Evolutionary conservation across 2,113 vertebrate genomes (phyloP), one percentile per base, ranked within the genome.

Genomic region (Otolemur garnettii): DNA sequence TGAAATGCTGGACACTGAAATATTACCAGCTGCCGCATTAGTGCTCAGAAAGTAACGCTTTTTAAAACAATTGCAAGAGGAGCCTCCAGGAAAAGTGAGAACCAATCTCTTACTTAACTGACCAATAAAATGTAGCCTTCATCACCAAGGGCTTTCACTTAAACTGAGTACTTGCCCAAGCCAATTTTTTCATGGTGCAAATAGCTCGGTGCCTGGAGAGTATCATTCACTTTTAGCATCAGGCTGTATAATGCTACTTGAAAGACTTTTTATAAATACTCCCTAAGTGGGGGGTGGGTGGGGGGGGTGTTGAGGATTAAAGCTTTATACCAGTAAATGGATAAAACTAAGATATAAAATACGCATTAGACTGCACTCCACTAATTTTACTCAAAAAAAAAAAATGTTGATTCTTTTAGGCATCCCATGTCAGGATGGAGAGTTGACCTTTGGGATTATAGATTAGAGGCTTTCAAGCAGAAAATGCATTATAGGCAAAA

Each of bases 311-410:
- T 79, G 69, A 68, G 57, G 93, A 96, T 96, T 97, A 92, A 95
- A 97, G 78, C 4, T 86, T 87, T 89, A 87, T 17, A 95, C 7
- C 4, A 60, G 95, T 77, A 1, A 0, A n/a, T 90, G 38, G 79
- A 94, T 98, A 97, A 98, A 97, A 14, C 69, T 97, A 38, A 97
- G 81, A 90, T 88, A 92, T 19, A 87, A 96, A 98, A 53, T 88
- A 97, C 38, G 0, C 12, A 69, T 96, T 96, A 94, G 24, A 42
- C 14, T 92, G 80, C 22, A 89, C 28, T 90, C 60, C 57, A 18
- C 6, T 71, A 50, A 94, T 96, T 97, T 95, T 68, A 26, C 55
- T 96, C 88, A 26, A 62, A 88, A 96, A 92, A 6, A 6, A 69
- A 96, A 92, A 6, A 6, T 66, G 4, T 92, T 87, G 59, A 82